Percentiles rank a stretch among this genome's conserved stretches.
phyloP scores from a whole-genome alignment of 1,140 invertebrate genomes.

The Sitobion miscanthi region DNA sequence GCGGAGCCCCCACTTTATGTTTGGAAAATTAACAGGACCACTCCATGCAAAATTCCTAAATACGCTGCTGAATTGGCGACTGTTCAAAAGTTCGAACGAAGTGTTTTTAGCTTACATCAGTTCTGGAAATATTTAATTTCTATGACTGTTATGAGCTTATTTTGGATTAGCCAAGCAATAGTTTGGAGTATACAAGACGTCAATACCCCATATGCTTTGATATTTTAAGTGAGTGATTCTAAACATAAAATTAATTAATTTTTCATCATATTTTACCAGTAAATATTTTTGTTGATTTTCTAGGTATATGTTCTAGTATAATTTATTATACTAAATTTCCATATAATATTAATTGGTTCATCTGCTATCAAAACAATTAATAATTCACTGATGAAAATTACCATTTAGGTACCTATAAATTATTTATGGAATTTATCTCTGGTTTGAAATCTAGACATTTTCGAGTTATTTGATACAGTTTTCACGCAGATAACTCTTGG shows the following conservation, averaged over 20 bases:
- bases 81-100: neutral
- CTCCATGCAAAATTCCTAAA: neutral
- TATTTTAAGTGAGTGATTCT: slow-evolving; percentile 29
- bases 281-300: neutral
- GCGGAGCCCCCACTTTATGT: no score
- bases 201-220: neutral
- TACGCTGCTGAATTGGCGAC: neutral
- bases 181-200: neutral
- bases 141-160: neutral
- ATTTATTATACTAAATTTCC: no score
- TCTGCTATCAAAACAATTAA: no score
- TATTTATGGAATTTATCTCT: neutral
- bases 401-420: neutral
- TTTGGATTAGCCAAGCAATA: neutral
- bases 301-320: no score
- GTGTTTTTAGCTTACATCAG: neutral
- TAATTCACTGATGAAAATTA: no score
- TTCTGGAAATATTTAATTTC: neutral
- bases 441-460: neutral
- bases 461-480: neutral
- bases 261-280: neutral
- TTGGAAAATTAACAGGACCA: neutral
- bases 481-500: neutral
- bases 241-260: neutral
- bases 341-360: no score